Evolutionary conservation across 2,113 vertebrate species (phyloP).

Genomic region (Apus apus): DNA sequence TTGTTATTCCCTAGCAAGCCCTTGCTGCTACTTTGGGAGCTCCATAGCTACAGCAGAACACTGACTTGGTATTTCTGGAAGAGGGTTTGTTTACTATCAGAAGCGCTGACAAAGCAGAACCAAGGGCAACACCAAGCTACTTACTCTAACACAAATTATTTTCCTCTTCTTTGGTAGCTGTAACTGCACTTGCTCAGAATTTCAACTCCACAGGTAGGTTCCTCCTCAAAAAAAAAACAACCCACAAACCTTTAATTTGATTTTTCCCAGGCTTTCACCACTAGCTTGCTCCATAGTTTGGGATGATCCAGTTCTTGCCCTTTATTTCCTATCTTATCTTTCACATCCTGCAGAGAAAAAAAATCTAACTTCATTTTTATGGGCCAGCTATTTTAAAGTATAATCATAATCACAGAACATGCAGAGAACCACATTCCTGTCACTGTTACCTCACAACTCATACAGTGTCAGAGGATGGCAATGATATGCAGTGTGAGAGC

Average conservation of each 20-base stretch:
- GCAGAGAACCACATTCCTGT: not conserved
- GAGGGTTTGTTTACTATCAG: not conserved
- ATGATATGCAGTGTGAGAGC: fast-evolving
- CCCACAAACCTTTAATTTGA: not conserved
- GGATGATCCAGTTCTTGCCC: not conserved
- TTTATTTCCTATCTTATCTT: not conserved
- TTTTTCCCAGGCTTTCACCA: not conserved
- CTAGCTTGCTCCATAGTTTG: not conserved
- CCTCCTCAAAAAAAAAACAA: not conserved
- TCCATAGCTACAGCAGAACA: not conserved
- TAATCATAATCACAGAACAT: not conserved
- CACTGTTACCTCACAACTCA: not conserved
- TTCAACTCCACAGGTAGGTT: not conserved
- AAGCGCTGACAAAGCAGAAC: not conserved
- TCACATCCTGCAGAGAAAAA: not conserved
- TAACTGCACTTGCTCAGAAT: not conserved
- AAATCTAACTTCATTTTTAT: not conserved
- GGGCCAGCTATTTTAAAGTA: not conserved
- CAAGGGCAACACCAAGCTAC: not conserved
- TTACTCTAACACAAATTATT: not conserved
- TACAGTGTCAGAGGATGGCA: not conserved
- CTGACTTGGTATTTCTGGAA: not conserved
- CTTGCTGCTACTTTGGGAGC: not conserved
- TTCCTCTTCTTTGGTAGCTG: not conserved
- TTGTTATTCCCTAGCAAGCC: not conserved